A percentile compares a stretch with the other conserved stretches of the same genome.
Conservation (phyloP, 2,113 vertebrate genomes). For the Phaethon lepturus region DNA sequence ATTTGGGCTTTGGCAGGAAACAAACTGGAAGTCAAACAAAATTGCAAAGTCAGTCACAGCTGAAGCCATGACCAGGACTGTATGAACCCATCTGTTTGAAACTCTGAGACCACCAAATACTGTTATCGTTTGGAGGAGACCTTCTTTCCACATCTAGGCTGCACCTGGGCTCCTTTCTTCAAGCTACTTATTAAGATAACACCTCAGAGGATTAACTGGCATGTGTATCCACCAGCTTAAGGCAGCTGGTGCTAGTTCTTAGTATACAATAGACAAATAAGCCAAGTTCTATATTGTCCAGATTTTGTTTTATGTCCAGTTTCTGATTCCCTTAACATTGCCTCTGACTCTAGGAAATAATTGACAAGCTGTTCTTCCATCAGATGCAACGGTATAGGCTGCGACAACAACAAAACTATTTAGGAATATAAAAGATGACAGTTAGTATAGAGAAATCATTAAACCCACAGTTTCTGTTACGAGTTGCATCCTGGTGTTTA, state of each 20-base stretch:
- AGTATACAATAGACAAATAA: background rate
- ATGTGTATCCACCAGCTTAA: background rate
- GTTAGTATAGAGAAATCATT: background rate
- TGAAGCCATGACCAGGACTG: background rate
- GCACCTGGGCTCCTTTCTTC: background rate
- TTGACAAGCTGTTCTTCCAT: background rate
- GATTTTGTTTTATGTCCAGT: background rate
- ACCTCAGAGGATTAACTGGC: background rate
- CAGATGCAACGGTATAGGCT: background rate
- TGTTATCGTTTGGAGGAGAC: background rate
- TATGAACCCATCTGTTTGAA: background rate
- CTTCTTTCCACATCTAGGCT: background rate
- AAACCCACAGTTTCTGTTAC: background rate
- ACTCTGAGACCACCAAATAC: background rate
- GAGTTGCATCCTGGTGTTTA: background rate
- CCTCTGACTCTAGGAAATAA: slow-evolving; percentile 4
- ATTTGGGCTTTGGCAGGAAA: background rate
- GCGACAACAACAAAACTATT: background rate
- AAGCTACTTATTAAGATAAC: background rate
- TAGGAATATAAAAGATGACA: background rate
- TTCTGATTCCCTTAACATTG: background rate
- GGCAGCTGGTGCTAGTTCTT: background rate
- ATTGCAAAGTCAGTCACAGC: background rate
- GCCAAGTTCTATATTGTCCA: background rate
- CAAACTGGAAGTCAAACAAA: background rate